Evolutionary conservation across 2,797 vertebrate species (phyloP), one percentile per base, ranked within the genome.

Genomic region (Danio aesculapii): DNA sequence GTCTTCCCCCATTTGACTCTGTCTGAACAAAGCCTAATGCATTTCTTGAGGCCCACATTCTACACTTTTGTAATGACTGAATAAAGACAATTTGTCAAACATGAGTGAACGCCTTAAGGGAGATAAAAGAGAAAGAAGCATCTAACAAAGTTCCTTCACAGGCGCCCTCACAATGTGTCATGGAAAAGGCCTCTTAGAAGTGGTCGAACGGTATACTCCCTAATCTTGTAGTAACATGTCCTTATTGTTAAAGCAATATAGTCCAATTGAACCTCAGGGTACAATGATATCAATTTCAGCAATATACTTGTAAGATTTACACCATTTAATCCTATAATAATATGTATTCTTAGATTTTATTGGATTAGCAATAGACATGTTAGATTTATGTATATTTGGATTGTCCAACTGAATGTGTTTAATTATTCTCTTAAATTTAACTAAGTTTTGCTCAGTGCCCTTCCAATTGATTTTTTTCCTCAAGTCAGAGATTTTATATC

Each of bases 41-140:
- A 72, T 71, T 63, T 61, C 55, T 59, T n/a, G 59, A 47, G 67
- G 59, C 69, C 19, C 63, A 50, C 57, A 50, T 66, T 63, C 39
- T 39, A 64, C 44, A 63, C 70, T 76, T 49, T 30, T 80, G 50
- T 69, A 63, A 76, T 81, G 75, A 71, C 39, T 73, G 47, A 81
- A 77, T 80, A 79, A 86, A 84, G 72, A 57, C 77, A 84, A 84
- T 83, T 83, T 86, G 84, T 84, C 81, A 84, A 79, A 79, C 72
- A 79, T 58, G 63, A 83, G 74, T 74, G 79, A 87, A 87, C 52
- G 64, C 75, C 83, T 82, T 77, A 43, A 75, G 79, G 58, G 55
- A 83, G 61, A 76, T 63, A 75, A 75, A 43, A 70, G 59, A 58
- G 74, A 77, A 64, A 71, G 75, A 30, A 39, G 12, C 64, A 59